Evolutionary conservation across 2,888 invertebrate genomes (phyloP), one percentile per base, ranked within the genome.

Genomic region (Drosophila pegasa): DNA sequence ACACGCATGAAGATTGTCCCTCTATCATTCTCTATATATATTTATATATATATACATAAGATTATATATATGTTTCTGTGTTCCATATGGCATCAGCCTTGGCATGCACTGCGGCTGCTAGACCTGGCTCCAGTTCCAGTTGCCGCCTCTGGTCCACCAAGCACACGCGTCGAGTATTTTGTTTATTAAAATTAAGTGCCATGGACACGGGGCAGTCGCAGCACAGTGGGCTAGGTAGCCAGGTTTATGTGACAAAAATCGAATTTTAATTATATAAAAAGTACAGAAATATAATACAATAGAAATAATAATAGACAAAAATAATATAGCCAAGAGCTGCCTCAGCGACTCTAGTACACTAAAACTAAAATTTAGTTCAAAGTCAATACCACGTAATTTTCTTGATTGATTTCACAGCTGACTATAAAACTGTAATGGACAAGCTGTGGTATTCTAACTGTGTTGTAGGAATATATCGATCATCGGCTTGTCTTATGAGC

Each of bases 171-270:
- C 66, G 51, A 74, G 83, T 71, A 86, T 86, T 77, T 80, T 83
- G 87, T 84, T 88, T 84, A 84, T 84, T 84, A 84, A 88, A 76
- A 84, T 83, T 79, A 84, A 88, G 88, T 86, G 77, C 72, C 66
- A 52, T 61, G 70, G 82, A 67, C 71, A 69, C 61, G 40, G 70
- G 55, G 33, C 58, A 61, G 22, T 10, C 38, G 10, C 61, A 9
- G 55, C 12, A 58, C 57, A 45, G 61, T 78, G 73, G 63, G 7
- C 5, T 7, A 8, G n/a, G n/a, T 3, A 3, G n/a, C 6, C 0
- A 0, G 4, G 2, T 20, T 27, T 6, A 27, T 25, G 25, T 8
- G 10, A 9, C 14, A 1, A 43, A 25, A 5, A 41, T 12, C n/a
- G 0, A 37, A 5, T 12, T 20, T 20, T 2, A 9, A 25, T 25